Percentiles rank a stretch among this genome's conserved stretches.
These are phyloP conservation scores for Lacanobia wlatinum DNA, from an alignment of 2,888 invertebrate genomes.

Conservation along the genomic window DNA sequence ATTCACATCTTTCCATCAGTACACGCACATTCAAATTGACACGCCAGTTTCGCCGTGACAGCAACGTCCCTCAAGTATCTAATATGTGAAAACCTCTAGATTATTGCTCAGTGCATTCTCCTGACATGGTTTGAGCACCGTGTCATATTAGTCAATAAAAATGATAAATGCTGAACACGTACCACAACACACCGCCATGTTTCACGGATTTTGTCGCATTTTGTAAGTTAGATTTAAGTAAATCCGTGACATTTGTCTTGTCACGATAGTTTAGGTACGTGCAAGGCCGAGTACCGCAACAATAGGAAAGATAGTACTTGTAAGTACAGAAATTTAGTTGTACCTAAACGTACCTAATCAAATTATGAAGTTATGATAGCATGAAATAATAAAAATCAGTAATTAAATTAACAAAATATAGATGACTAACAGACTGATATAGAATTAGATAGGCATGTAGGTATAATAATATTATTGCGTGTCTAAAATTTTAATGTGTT, in stretches of 20 bases:
- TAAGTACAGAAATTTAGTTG: background rate
- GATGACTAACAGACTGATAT: background rate
- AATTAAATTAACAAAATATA: background rate
- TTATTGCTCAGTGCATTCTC: background rate
- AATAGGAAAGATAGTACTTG: constrained; percentile 5
- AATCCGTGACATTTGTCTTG: constrained; percentile 43
- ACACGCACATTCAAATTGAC: background rate
- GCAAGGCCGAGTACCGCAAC: constrained; percentile 27
- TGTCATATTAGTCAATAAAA: constrained; percentile 21
- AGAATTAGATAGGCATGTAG: background rate
- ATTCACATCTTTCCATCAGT: background rate
- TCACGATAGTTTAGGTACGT: constrained; percentile 48
- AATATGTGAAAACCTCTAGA: background rate
- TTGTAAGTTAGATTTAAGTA: constrained; percentile 38
- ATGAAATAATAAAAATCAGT: too few species aligned
- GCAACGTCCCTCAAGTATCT: background rate
- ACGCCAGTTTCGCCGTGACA: background rate
- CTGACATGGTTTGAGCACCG: constrained; percentile 9
- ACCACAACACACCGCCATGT: constrained; percentile 31
- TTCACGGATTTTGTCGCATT: constrained; percentile 44
- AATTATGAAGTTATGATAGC: too few species aligned
- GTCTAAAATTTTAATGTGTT: constrained; percentile 18
- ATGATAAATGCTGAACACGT: constrained; percentile 39
- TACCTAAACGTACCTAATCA: background rate
- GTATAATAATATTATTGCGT: constrained; percentile 32